A percentile compares a stretch with the other conserved stretches of the same genome.
Conservation (phyloP, 1,140 invertebrate species). For the Lucilia sericata region DNA sequence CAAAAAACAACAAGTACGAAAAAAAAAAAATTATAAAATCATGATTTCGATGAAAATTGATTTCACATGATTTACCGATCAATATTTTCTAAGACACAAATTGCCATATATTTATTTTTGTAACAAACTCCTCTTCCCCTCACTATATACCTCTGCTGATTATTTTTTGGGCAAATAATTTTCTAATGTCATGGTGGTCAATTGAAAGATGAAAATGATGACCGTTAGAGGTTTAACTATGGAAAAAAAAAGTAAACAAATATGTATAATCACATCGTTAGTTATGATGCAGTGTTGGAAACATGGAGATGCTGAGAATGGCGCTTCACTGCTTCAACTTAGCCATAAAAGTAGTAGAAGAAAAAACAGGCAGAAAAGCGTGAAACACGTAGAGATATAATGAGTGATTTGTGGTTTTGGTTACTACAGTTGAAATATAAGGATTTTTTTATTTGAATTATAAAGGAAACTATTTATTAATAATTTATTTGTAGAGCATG, state of each 20-base stretch:
- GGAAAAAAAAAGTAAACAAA: neutral
- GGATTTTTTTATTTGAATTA: neutral
- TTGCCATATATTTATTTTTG: neutral
- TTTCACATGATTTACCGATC: constrained; percentile 31
- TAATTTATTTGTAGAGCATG: neutral
- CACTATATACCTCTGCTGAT: neutral
- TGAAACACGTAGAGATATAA: neutral
- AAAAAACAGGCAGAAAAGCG: neutral
- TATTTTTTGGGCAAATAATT: constrained; percentile 18
- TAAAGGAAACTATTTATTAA: neutral
- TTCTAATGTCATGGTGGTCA: constrained; percentile 35
- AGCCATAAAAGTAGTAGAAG: neutral
- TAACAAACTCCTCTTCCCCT: neutral
- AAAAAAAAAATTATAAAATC: constrained; percentile 6
- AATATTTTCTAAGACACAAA: constrained; percentile 22
- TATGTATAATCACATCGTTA: constrained; percentile 15
- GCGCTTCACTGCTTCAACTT: neutral
- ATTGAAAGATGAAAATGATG: constrained; percentile 10
- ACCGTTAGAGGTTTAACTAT: constrained; percentile 12
- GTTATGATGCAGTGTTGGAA: neutral
- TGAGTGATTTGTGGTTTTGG: neutral
- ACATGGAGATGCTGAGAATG: neutral
- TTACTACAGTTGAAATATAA: neutral
- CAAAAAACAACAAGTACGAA: neutral
- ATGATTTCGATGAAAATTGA: constrained; percentile 6